phyloP scores from a whole-genome alignment of 2,888 invertebrate genomes.

The Bombyx huttoni region DNA sequence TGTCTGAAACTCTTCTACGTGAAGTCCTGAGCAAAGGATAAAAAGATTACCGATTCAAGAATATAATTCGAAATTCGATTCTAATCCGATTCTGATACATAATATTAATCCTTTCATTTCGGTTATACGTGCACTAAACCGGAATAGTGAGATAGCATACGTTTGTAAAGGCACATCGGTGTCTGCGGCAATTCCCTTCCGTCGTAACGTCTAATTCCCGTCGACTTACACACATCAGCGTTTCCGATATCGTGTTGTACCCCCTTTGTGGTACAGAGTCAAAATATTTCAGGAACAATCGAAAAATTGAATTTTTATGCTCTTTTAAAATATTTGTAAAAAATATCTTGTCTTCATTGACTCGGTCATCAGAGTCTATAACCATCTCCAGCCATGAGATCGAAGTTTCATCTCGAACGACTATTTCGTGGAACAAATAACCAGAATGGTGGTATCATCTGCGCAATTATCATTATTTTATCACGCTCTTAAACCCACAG shows the following conservation, averaged over 20 bases:
- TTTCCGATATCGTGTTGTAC: slow-evolving; percentile 65
- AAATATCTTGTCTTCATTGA: too few species aligned
- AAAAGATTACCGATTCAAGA: too few species aligned
- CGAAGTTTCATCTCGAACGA: too few species aligned
- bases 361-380: too few species aligned
- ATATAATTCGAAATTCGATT: not conserved
- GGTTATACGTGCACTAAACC: not conserved
- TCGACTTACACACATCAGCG: slow-evolving; percentile 73
- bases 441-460: too few species aligned
- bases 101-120: not conserved
- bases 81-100: not conserved
- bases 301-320: too few species aligned
- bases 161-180: slow-evolving; percentile 16
- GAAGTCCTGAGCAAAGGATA: not conserved
- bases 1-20: too few species aligned
- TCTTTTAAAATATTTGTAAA: too few species aligned
- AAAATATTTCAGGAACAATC: not conserved
- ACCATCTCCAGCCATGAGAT: too few species aligned
- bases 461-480: too few species aligned
- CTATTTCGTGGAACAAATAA: too few species aligned
- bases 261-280: slow-evolving; percentile 47
- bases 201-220: slow-evolving; percentile 73
- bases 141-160: not conserved
- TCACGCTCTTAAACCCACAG: too few species aligned
- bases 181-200: slow-evolving; percentile 59